These are phyloP conservation scores for Columba guinea DNA, from an alignment of 2,797 vertebrate species.

Conservation along the genomic window DNA sequence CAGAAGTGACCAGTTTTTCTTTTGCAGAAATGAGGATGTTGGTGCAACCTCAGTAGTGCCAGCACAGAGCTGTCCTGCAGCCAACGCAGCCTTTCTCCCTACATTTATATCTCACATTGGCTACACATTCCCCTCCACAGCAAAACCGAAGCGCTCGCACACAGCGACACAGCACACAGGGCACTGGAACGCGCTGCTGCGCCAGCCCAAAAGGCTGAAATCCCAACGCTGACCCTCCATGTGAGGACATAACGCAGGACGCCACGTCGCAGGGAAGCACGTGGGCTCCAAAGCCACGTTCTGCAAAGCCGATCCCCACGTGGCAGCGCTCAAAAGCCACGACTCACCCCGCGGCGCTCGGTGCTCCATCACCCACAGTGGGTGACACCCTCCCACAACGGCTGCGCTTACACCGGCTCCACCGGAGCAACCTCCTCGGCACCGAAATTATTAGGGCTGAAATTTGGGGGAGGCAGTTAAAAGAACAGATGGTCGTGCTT, in stretches of 20 bases:
- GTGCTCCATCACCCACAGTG: background rate
- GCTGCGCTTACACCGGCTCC: background rate
- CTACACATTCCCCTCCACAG: too few relatives aligned
- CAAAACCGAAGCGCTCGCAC: rapidly evolving
- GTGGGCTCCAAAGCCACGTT: rapidly evolving
- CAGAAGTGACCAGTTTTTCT: background rate
- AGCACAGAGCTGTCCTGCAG: background rate
- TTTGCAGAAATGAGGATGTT: background rate
- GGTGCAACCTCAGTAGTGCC: rapidly evolving
- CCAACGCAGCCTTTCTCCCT: background rate
- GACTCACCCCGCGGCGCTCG: background rate
- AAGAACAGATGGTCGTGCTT: constrained; percentile 82
- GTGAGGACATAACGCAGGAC: rapidly evolving
- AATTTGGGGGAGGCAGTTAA: constrained; percentile 56
- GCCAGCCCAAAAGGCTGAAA: rapidly evolving
- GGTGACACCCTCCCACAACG: background rate
- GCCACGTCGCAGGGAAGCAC: background rate
- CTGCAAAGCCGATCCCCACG: rapidly evolving
- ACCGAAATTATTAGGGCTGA: constrained; percentile 50
- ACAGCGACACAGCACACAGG: rapidly evolving
- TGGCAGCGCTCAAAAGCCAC: rapidly evolving
- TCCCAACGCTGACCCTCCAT: background rate
- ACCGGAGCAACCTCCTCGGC: constrained; percentile 6
- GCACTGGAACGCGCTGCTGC: rapidly evolving
- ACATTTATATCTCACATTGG: rapidly evolving